Base-by-base conservation (phyloP, 2,113 vertebrate species). In the Cochlearius cochlearius region DNA sequence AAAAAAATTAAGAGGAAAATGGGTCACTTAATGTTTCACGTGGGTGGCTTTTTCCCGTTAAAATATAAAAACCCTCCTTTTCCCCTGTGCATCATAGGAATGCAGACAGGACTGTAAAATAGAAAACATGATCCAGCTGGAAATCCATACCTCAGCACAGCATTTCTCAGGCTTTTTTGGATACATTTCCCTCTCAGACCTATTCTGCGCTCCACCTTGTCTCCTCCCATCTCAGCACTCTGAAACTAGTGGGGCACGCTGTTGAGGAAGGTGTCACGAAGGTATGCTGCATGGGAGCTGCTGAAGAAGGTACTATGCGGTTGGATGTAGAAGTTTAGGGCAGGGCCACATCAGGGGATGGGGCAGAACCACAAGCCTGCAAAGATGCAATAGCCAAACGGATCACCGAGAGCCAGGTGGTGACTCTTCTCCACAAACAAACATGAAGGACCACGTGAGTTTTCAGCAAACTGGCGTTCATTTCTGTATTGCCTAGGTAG, bases 81-180 rank as follows among this genome's bases (percentile, higher is more conserved):
- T 88, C 78, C 77, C 88, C 85, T 30, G 62, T 72, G 94, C 36
- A 26, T 75, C 62, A 5, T 30, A 92, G 66, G 74, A 94, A 92
- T 75, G 74, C 64, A 94, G 90, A 88, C 66, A 93, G 69, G 30
- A 68, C 56, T 91, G 71, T 75, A 81, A 93, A 84, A 55, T 10
- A 58, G 3, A 78, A 67, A 84, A 63, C 1, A 1, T 6, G 36
- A 88, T 60, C 90, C 95, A 95, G 39, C 66, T 85, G 62, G 74
- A 95, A 90, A 81, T 17, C 81, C 47, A 47, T 71, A 87, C 50
- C 77, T 63, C 13, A 4, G 41, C 66, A 82, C 52, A 68, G 56
- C 77, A 34, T 64, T 74, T 82, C 77, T 66, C 77, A 59, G 52
- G 52, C 17, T 55, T 59, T 85, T 78, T 64, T 78, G 19, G 47